Conservation (phyloP, 2,888 invertebrate species). For the Tinea trinotella region DNA sequence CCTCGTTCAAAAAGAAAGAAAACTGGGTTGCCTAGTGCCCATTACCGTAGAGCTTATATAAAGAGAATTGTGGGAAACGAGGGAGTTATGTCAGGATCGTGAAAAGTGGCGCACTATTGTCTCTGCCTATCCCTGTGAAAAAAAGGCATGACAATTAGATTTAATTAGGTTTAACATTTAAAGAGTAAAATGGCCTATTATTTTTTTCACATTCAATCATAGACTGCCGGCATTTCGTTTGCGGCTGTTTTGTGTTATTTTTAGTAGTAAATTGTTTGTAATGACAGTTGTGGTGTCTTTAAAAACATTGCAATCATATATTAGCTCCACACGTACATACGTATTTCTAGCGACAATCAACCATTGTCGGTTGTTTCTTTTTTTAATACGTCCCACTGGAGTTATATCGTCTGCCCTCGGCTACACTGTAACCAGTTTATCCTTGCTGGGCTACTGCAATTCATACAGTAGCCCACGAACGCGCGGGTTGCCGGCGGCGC, state of each 20-base stretch:
- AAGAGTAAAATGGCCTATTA: too few species aligned
- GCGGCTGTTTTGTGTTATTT: neutral
- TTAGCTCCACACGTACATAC: neutral
- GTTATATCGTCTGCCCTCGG: constrained; percentile 9
- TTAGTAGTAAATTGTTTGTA: neutral
- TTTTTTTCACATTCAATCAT: neutral
- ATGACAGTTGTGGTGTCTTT: neutral
- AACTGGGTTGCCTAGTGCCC: too few species aligned
- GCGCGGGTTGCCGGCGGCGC: constrained; percentile 13
- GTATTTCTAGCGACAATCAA: constrained; percentile 11
- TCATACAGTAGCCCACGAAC: constrained; percentile 51
- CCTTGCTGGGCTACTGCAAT: constrained; percentile 20
- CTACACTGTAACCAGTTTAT: constrained; percentile 17
- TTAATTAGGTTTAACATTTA: too few species aligned
- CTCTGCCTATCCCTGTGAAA: too few species aligned
- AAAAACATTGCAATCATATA: constrained; percentile 4
- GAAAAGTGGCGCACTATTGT: too few species aligned
- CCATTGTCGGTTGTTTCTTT: neutral
- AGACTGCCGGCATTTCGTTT: neutral
- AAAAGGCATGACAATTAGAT: too few species aligned
- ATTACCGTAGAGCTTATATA: too few species aligned
- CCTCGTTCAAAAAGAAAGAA: too few species aligned
- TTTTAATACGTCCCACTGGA: constrained; percentile 16
- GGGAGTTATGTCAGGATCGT: too few species aligned
- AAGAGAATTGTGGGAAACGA: too few species aligned